phyloP scores from a whole-genome alignment of 1,140 invertebrate species.

The Trialeurodes vaporariorum region DNA sequence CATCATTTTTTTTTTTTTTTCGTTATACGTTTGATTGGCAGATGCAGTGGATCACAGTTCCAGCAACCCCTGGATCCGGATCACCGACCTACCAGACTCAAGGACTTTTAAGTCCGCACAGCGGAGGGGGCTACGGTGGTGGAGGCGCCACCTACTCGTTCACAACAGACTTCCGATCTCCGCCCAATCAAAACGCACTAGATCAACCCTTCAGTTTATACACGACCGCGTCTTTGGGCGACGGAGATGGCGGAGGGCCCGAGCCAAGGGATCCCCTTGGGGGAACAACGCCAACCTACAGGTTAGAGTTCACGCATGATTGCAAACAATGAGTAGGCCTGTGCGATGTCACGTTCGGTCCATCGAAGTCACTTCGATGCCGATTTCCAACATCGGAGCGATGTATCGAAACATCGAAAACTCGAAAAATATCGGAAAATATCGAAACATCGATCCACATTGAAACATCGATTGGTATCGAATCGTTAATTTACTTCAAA shows the following conservation, averaged over 20 bases:
- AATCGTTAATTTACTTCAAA: too few species aligned
- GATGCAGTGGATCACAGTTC: neutral
- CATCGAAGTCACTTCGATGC: too few species aligned
- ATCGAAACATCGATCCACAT: too few species aligned
- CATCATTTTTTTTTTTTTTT: conserved; percentile 1
- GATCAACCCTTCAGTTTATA: conserved; percentile 19
- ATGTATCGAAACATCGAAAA: too few species aligned
- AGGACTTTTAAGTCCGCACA: conserved; percentile 24
- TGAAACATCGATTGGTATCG: too few species aligned
- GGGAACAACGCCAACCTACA: neutral
- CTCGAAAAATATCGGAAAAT: too few species aligned
- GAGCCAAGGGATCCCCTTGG: neutral
- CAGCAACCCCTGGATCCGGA: neutral
- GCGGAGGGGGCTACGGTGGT: conserved; percentile 25
- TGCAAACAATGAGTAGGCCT: too few species aligned
- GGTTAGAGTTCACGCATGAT: too few species aligned
- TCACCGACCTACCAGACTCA: conserved; percentile 34
- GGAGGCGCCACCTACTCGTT: conserved; percentile 54
- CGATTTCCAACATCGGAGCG: too few species aligned
- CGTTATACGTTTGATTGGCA: too few species aligned
- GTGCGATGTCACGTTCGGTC: too few species aligned
- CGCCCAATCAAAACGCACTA: conserved; percentile 35
- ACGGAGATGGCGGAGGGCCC: neutral
- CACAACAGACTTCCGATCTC: conserved; percentile 60
- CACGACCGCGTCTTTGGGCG: neutral